Conservation (phyloP, 1,140 invertebrate species). For the Parasteatoda tepidariorum region DNA sequence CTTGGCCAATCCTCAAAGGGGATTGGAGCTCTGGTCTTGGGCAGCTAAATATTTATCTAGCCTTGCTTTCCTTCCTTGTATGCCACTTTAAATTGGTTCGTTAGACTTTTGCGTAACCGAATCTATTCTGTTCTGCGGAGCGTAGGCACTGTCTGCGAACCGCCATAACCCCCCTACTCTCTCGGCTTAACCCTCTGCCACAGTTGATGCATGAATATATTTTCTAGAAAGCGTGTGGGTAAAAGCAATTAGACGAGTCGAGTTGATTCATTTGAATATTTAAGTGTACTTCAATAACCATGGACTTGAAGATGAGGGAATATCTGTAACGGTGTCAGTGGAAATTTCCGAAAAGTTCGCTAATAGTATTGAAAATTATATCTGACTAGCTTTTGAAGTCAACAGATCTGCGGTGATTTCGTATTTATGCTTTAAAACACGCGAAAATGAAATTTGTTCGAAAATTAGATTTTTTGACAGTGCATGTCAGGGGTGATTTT, state of each 20-base stretch:
- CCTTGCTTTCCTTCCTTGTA: conserved; percentile 9
- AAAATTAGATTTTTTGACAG: too few species aligned
- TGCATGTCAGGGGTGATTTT: too few species aligned
- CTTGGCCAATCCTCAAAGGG: background rate
- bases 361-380: too few species aligned
- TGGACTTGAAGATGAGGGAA: background rate
- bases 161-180: too few species aligned
- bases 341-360: too few species aligned
- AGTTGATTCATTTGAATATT: conserved; percentile 35
- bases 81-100: conserved; percentile 49
- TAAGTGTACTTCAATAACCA: conserved; percentile 32
- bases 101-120: conserved; percentile 8
- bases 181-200: too few species aligned
- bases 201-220: background rate
- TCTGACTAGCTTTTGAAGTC: too few species aligned
- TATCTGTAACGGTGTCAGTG: too few species aligned
- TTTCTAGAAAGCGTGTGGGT: conserved; percentile 5
- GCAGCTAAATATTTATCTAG: conserved; percentile 36
- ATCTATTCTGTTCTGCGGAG: background rate
- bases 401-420: too few species aligned
- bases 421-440: too few species aligned
- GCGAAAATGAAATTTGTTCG: too few species aligned
- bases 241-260: conserved; percentile 35
- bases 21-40: conserved; percentile 13
- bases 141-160: background rate